Evolutionary conservation across 2,888 invertebrate species (phyloP), one percentile per base, ranked within the genome.

Genomic region (Yponomeuta evonymella): DNA sequence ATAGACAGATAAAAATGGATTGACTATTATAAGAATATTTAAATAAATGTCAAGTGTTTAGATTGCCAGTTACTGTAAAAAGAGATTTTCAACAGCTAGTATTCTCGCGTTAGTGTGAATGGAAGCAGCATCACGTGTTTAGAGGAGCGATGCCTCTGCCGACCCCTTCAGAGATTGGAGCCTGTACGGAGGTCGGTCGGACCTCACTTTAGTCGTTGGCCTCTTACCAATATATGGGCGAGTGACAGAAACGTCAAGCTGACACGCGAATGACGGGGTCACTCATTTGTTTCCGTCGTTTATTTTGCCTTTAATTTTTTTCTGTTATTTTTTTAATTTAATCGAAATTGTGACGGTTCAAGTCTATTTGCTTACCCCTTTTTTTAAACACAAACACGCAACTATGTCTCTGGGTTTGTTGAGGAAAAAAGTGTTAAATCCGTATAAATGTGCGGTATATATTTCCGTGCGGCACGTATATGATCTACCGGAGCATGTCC

Each of bases 401-500:
- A 58, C 51, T 15, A 58, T 58, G 51, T 15, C 51, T 15, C 51
- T 58, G 51, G 3, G 51, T 58, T 58, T 58, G 12, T 15, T 58
- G 15, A 58, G 15, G 51, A 58, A 58, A 58, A 58, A 2, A 15
- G 51, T 58, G 15, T 58, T 43, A 43, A 43, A 8, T 43, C 43
- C 6, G 43, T 43, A 5, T 6, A 43, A 43, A 4, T 8, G 43
- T 43, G 43, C 43, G 43, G 43, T 8, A 6, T 58, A 12, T 12
- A 10, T 15, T 12, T 58, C 51, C 3, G 51, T 58, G 12, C 51
- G 51, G 4, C 51, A 58, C 51, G 51, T 58, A 15, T 89, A 89
- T 73, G 86, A 89, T 70, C 89, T 93, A 10, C 93, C 93, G 0
- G 77, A 82, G 0, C 79, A 86, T 48, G 75, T 93, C 43, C 72